Percentiles rank a stretch among this genome's conserved stretches.
Evolutionary conservation across 2,797 vertebrate genomes (phyloP).

Genomic region (Remorina albescens): DNA sequence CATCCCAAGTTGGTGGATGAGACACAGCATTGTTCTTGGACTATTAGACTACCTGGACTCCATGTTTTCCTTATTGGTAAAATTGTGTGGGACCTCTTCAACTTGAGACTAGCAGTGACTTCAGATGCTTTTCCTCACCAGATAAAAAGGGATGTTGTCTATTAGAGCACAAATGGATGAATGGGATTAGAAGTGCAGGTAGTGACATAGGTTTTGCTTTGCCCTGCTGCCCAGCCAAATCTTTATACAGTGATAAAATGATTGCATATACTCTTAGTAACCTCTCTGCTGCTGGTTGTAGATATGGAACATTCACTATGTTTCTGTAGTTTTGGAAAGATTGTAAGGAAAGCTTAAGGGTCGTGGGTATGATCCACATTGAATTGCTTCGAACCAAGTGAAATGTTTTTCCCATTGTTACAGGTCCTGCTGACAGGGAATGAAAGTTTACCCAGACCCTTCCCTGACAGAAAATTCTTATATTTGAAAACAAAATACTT

Average conservation of each 20-base stretch:
- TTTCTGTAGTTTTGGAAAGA: constrained; percentile 50
- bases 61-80: constrained; percentile 20
- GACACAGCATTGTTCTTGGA: constrained; percentile 16
- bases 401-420: constrained; percentile 6
- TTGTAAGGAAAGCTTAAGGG: constrained; percentile 30
- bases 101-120: constrained; percentile 14
- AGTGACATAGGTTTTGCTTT: constrained; percentile 17
- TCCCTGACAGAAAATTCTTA: not conserved
- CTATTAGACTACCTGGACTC: no score
- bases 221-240: constrained; percentile 18
- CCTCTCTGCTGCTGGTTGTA: constrained; percentile 25
- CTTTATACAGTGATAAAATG: constrained; percentile 26
- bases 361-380: constrained; percentile 38
- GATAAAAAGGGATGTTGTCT: constrained; percentile 48
- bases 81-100: constrained; percentile 8
- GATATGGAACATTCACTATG: constrained; percentile 43
- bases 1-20: constrained; percentile 22
- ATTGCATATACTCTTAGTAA: constrained; percentile 34
- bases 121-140: constrained; percentile 17
- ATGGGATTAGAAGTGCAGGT: constrained; percentile 5
- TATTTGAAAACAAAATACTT: constrained; percentile 23
- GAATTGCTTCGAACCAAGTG: constrained; percentile 16
- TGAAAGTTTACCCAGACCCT: constrained; percentile 31
- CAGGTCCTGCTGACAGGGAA: constrained; percentile 1
- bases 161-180: constrained; percentile 65